phyloP scores from a whole-genome alignment of 2,113 vertebrate species.

The Bombycilla garrulus region DNA sequence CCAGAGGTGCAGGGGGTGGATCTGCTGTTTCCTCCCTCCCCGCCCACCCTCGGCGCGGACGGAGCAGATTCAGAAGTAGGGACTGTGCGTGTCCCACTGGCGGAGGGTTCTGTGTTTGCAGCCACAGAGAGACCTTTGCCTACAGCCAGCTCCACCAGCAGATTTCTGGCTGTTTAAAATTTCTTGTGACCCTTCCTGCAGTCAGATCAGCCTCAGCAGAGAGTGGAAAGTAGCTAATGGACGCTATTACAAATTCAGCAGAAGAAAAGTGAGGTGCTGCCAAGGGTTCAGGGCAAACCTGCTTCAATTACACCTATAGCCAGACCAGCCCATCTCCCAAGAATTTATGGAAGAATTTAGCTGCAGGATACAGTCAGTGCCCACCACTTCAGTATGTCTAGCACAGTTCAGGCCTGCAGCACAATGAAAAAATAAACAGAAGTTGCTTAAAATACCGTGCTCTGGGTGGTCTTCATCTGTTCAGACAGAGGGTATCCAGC shows the following conservation, averaged over 20 bases:
- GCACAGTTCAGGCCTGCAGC: background rate
- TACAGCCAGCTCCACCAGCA: background rate
- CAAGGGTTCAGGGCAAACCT: background rate
- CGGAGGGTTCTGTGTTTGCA: background rate
- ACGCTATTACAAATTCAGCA: background rate
- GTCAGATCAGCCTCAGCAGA: background rate
- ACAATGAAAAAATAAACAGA: background rate
- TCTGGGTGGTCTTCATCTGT: background rate
- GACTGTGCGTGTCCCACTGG: background rate
- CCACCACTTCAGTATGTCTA: background rate
- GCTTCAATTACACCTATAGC: accelerated
- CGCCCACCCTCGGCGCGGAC: background rate
- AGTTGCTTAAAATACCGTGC: background rate
- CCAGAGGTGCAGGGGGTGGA: accelerated
- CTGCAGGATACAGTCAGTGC: background rate
- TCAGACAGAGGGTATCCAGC: background rate
- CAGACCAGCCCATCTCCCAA: background rate
- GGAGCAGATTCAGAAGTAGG: background rate
- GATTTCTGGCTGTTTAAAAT: background rate
- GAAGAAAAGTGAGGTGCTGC: background rate
- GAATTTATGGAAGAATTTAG: background rate
- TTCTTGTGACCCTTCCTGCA: background rate
- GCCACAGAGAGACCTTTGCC: background rate
- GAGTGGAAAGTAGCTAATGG: background rate
- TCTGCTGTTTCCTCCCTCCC: background rate